Base-by-base conservation (phyloP, 2,113 vertebrate genomes). In the Atlantisia rogersi region DNA sequence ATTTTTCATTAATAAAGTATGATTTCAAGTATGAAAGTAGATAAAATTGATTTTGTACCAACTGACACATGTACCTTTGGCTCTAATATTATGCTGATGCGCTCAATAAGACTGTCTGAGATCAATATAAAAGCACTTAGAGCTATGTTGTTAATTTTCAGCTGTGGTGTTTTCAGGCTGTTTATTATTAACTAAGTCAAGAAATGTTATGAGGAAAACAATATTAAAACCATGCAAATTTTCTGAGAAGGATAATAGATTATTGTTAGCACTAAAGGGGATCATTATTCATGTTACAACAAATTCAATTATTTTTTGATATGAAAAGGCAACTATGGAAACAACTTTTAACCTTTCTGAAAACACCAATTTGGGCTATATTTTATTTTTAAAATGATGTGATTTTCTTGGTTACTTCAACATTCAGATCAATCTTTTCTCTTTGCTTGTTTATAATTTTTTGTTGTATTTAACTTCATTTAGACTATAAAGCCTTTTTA, bases 21-120 rank as follows among this genome's bases (percentile, higher is more conserved):
- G 3, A 58, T 65, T 88, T 83, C 12, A 74, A 65, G 16, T 80
- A 59, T 63, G 82, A 92, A 81, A 88, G 19, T 40, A 80, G 63
- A 82, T 74, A 39, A 92, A 90, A 95, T 59, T 93, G 91, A 93
- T 92, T 90, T 84, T 80, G 16, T 71, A 69, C 29, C 22, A 28
- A 70, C 82, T 63, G 67, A 68, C 42, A 82, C 7, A 55, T n/a
- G 32, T 77, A 55, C 67, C 50, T 65, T 11, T 48, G 35, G 76
- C 67, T 64, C 10, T 56, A 62, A 11, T 60, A 68, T 88, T 94
- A 88, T 83, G 29, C 25, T 81, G 60, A 68, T 59, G 39, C n/a
- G 24, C 26, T 86, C 64, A 35, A 3, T 40, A 52, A 76, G 37
- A 85, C 19, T 63, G 16, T 50, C 44, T 76, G 81, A 85, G 67